Percentiles rank a stretch among this genome's conserved stretches.
phyloP scores from a whole-genome alignment of 2,113 vertebrate species.

The Lycaon pictus region DNA sequence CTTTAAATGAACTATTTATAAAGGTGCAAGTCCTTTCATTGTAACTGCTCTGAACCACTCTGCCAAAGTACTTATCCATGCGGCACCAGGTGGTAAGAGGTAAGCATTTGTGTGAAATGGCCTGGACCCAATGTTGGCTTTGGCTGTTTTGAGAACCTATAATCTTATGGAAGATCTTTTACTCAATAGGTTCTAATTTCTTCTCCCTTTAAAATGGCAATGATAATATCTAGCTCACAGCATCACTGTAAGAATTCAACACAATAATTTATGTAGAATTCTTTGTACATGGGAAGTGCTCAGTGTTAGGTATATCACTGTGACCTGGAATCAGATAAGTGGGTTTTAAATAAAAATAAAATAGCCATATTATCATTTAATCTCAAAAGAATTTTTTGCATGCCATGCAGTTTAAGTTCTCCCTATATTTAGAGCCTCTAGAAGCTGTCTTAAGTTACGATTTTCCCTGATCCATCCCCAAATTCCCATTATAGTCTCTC shows the following conservation, averaged over 20 bases:
- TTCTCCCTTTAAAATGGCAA: neutral
- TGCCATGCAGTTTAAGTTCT: neutral
- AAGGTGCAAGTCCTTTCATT: neutral
- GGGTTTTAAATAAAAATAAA: conserved; percentile 15
- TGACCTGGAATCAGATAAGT: neutral
- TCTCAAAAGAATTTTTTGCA: neutral
- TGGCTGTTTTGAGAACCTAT: neutral
- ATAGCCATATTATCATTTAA: neutral
- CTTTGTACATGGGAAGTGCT: neutral
- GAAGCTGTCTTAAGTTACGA: neutral
- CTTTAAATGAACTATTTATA: neutral
- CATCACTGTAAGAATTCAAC: neutral
- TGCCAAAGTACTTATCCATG: rapidly evolving
- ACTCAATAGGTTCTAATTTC: neutral
- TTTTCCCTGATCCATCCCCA: neutral
- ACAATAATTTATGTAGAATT: neutral
- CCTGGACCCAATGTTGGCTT: neutral
- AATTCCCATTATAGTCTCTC: neutral
- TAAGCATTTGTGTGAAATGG: rapidly evolving
- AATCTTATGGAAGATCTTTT: neutral
- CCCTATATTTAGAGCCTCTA: neutral
- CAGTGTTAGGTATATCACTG: neutral
- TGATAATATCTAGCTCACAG: neutral
- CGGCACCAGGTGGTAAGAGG: rapidly evolving
- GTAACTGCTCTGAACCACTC: neutral